Evolutionary conservation across 1,140 invertebrate species (phyloP), one percentile per base, ranked within the genome.

Genomic region (Drosophila melanica): DNA sequence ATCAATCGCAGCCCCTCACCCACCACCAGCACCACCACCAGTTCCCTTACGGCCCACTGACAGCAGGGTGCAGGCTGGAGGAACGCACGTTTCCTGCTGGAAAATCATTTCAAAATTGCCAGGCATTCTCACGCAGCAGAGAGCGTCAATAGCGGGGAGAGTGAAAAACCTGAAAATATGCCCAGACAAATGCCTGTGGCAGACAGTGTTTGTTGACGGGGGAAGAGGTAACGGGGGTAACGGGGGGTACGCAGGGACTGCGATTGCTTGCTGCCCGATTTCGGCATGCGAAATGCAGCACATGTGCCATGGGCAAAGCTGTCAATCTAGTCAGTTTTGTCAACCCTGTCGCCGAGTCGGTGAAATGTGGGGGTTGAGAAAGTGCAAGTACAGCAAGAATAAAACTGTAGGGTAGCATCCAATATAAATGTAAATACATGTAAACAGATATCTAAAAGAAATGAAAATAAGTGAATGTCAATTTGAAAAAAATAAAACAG

Each of bases 101-200:
- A 62, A 62, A 62, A 62, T 55, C 47, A 66, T 64, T 64, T 64
- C 35, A 44, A 68, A 68, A 59, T 45, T 50, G 50, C 44, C n/a
- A 11, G 58, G 18, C 66, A 58, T 57, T 37, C 16, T 47, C 27
- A 35, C 12, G 10, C 45, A 30, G 42, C 33, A 50, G 44, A 59
- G 41, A 33, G n/a, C 68, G 50, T 64, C 47, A 64, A 45, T 37
- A 51, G 44, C 14, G 47, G 58, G 44, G 77, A 60, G 65, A 77
- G 65, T 50, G 72, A 44, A 68, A 79, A 82, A 68, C 77, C 75
- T 63, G 79, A 81, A 89, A 86, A 75, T 71, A 65, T 70, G 69
- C 60, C 33, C 60, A 78, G 62, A 78, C 63, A 87, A 69, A 82
- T 62, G 74, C 65, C 69, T 75, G 44, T 59, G 55, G 50, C 57